These are phyloP conservation scores for Heterodera carotae DNA, from an alignment of 1,140 invertebrate genomes.

Conservation along the genomic window DNA sequence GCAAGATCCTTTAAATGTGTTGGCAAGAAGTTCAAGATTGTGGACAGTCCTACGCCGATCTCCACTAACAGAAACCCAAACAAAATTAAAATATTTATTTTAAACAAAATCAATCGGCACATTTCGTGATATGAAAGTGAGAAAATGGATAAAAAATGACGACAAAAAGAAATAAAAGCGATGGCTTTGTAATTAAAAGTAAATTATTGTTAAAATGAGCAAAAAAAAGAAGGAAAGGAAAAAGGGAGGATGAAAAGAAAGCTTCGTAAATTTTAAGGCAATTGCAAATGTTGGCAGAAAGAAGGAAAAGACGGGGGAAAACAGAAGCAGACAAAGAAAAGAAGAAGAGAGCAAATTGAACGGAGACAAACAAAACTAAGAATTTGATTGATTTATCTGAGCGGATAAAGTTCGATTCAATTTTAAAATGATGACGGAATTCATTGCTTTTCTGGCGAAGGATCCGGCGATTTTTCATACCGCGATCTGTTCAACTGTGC, in stretches of 20 bases:
- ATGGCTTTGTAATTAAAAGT: background rate
- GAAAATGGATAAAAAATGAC: background rate
- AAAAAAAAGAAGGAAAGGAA: slow-evolving; percentile 7
- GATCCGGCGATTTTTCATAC: slow-evolving; percentile 65
- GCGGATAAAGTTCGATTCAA: too few relatives aligned
- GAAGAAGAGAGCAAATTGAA: too few relatives aligned
- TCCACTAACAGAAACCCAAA: too few relatives aligned
- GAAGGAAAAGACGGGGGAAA: background rate
- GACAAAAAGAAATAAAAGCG: background rate
- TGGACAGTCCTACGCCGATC: too few relatives aligned
- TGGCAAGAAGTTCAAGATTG: too few relatives aligned
- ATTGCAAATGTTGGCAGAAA: background rate
- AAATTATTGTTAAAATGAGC: background rate
- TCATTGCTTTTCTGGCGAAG: slow-evolving; percentile 24
- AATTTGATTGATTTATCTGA: too few relatives aligned
- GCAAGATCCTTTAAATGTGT: too few relatives aligned
- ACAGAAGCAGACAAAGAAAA: too few relatives aligned
- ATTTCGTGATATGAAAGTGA: slow-evolving; percentile 1
- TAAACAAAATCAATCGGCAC: background rate
- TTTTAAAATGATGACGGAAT: background rate
- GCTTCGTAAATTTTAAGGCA: slow-evolving; percentile 7
- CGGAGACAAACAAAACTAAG: too few relatives aligned
- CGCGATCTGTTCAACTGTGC: slow-evolving; percentile 70
- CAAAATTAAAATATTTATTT: too few relatives aligned
- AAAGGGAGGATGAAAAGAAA: too few relatives aligned